Percentiles rank a stretch among this genome's conserved stretches.
Evolutionary conservation across 2,797 vertebrate genomes (phyloP).

Genomic region (Antennarius maculatus): DNA sequence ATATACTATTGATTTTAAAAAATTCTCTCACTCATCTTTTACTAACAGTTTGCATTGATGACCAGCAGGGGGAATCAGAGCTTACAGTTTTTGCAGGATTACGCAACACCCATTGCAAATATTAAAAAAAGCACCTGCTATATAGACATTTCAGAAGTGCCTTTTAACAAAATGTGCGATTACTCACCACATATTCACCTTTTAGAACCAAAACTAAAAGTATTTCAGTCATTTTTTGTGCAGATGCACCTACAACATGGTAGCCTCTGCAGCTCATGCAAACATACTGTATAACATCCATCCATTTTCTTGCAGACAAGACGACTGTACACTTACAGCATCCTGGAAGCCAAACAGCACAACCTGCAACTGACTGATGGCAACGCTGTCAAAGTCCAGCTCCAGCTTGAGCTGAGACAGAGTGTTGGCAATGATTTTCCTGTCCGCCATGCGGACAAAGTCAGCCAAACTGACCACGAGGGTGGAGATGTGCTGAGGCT

Average conservation of each 20-base stretch:
- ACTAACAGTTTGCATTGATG: neutral
- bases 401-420: conserved; percentile 96
- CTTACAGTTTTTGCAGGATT: conserved; percentile 37
- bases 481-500: conserved; percentile 90
- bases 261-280: conserved; percentile 33
- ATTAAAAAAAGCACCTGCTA: conserved; percentile 42
- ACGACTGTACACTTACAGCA: conserved; percentile 83
- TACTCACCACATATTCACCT: conserved; percentile 31
- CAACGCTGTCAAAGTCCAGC: conserved; percentile 95
- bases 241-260: conserved; percentile 25
- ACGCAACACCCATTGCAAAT: conserved; percentile 51
- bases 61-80: conserved; percentile 71
- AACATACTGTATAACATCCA: conserved; percentile 44
- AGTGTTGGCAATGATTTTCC: conserved; percentile 94
- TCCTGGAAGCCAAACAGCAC: conserved; percentile 98
- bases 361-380: conserved; percentile 96
- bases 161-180: conserved; percentile 41
- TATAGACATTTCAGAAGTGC: conserved; percentile 27
- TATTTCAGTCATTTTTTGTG: conserved; percentile 19
- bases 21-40: neutral
- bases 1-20: neutral
- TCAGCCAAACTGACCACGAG: conserved; percentile 91
- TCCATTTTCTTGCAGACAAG: too few species aligned
- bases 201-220: conserved; percentile 18
- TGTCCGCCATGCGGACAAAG: conserved; percentile 93